These are phyloP conservation scores for Cottoperca gobio DNA, from an alignment of 2,797 vertebrate genomes.

Conservation along the genomic window DNA sequence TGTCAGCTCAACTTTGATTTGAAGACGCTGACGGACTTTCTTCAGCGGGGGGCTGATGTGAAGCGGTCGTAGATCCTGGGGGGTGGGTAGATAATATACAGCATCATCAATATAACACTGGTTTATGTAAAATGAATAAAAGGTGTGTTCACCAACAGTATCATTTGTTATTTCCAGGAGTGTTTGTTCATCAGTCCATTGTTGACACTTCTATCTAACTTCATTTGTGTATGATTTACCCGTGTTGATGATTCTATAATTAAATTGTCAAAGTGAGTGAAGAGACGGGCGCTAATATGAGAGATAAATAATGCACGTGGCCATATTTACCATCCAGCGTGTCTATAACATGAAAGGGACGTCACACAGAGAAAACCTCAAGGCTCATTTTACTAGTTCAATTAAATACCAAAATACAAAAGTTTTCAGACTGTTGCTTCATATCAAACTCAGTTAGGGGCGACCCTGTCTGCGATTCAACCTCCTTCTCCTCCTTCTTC, in stretches of 20 bases:
- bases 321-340: slow-evolving; percentile 12
- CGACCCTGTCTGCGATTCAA: too few species aligned
- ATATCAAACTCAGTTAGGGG: too few species aligned
- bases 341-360: not conserved
- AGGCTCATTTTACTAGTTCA: not conserved
- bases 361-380: not conserved
- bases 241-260: slow-evolving; percentile 57
- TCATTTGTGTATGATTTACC: slow-evolving; percentile 55
- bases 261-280: slow-evolving; percentile 66
- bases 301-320: slow-evolving; percentile 30
- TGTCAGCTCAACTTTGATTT: too few species aligned
- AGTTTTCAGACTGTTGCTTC: too few species aligned
- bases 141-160: too few species aligned
- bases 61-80: too few species aligned
- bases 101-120: too few species aligned
- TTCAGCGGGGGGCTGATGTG: too few species aligned
- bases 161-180: slow-evolving; percentile 30
- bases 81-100: too few species aligned
- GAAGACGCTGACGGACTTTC: too few species aligned
- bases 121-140: too few species aligned
- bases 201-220: slow-evolving; percentile 57
- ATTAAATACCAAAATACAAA: not conserved
- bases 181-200: slow-evolving; percentile 41
- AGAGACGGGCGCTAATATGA: slow-evolving; percentile 28
- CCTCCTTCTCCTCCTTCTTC: too few species aligned